Conservation (phyloP, 2,888 invertebrate species). For the Hypselothyrea guttata region DNA sequence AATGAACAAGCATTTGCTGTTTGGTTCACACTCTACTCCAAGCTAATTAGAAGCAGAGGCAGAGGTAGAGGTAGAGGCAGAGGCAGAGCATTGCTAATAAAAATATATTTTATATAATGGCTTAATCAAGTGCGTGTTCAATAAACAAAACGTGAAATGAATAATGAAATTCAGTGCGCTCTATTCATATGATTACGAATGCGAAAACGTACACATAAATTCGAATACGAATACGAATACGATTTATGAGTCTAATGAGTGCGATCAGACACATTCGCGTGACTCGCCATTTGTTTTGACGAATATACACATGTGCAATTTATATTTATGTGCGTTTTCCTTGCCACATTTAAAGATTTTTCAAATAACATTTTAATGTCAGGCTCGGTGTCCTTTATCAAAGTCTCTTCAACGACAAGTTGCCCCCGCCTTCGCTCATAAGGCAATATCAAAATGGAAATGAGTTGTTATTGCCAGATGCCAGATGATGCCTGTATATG, state of each 20-base stretch:
- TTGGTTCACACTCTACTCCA: too few species aligned
- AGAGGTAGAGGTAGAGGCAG: too few species aligned
- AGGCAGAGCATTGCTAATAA: constrained; percentile 58
- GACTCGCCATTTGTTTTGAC: constrained; percentile 53
- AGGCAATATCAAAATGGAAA: constrained; percentile 45
- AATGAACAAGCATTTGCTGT: constrained; percentile 44
- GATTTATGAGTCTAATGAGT: constrained; percentile 68
- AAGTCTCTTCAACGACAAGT: background rate
- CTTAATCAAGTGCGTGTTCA: constrained; percentile 69
- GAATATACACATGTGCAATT: constrained; percentile 9
- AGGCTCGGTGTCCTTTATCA: too few species aligned
- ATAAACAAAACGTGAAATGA: constrained; percentile 55
- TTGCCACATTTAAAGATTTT: background rate
- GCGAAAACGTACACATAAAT: constrained; percentile 13
- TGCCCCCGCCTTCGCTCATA: constrained; percentile 8
- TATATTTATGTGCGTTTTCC: background rate
- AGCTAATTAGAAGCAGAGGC: background rate
- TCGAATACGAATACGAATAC: constrained; percentile 30
- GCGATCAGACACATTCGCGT: constrained; percentile 58
- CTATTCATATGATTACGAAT: constrained; percentile 47
- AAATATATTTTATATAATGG: constrained; percentile 62
- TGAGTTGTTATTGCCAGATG: constrained; percentile 52
- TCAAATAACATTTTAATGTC: too few species aligned
- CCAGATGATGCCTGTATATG: constrained; percentile 55
- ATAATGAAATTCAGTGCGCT: constrained; percentile 54